Evolutionary conservation across 2,888 invertebrate species (phyloP), one percentile per base, ranked within the genome.

Genomic region (Leptinotarsa haldemani): DNA sequence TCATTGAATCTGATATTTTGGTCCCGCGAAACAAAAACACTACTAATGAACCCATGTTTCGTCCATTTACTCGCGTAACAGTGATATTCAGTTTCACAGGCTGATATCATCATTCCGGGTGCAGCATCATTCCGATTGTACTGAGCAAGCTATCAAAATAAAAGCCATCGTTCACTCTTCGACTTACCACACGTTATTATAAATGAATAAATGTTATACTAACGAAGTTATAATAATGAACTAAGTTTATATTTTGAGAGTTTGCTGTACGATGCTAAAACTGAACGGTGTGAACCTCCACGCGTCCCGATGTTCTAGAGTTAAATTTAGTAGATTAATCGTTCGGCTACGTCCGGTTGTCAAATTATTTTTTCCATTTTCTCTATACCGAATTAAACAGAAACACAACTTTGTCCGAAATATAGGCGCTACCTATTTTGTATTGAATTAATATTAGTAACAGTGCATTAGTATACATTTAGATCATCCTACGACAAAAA

Each of bases 291-390:
- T 65, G 71, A 79, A 63, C 70, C 72, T 65, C 64, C 74, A 71
- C 73, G 74, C 80, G 79, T 80, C 81, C 78, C 82, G 82, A 81
- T 82, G 83, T 40, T 40, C 82, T 77, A 77, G 81, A 82, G 85
- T 84, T 85, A 85, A 85, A 81, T 83, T 85, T 85, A 85, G 85
- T 83, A 81, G 79, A 79, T 79, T 77, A 72, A 75, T 81, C 82
- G 84, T 84, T 86, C 84, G 85, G 85, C 83, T 84, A 80, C 84
- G 85, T 85, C 84, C 85, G 85, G 83, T 84, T 84, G 84, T 85
- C 84, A 84, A 84, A 84, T 84, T 83, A 78, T 77, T 82, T 78
- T 75, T 81, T 80, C 76, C 79, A 81, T 80, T 75, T 78, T 81
- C 76, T 82, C 80, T 83, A 81, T 83, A 83, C 81, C 75, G 80